Conservation (phyloP, 53 echinoderm and acorn worm genomes). For the Paelopatides confundens region DNA sequence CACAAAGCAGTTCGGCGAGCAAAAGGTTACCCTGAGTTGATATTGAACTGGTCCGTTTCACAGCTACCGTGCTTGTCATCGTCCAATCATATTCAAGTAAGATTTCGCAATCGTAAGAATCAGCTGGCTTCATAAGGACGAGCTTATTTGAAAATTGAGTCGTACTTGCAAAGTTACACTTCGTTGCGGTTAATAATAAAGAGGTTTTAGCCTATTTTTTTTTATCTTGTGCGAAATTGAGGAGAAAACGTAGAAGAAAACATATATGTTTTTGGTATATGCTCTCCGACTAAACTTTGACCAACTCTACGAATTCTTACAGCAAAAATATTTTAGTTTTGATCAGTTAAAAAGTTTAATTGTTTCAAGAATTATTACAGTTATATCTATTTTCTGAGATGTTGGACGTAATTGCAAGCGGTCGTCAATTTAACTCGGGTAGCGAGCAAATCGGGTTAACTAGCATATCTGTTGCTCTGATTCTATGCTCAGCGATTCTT, state of each 20-base stretch:
- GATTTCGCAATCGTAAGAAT: constrained; percentile 26
- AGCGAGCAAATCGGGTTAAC: constrained; percentile 11
- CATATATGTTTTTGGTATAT: no score
- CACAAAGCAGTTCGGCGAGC: constrained; percentile 13
- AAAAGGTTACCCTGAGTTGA: constrained; percentile 15
- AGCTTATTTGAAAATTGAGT: not conserved
- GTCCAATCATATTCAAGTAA: not conserved
- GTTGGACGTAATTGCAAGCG: not conserved
- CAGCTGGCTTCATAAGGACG: constrained; percentile 24
- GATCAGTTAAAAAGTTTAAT: no score
- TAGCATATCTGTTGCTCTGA: not conserved
- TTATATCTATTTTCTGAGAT: not conserved
- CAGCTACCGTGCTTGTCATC: not conserved
- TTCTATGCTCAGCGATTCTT: constrained; percentile 3
- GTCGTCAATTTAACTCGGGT: not conserved
- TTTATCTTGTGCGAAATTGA: no score
- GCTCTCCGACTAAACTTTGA: no score
- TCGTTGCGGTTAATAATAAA: no score
- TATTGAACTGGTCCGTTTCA: constrained; percentile 14
- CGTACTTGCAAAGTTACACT: not conserved
- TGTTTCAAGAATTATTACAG: no score
- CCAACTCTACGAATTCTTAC: no score
- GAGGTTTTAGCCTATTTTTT: no score
- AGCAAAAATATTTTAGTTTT: no score
- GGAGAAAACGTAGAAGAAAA: no score